These are phyloP conservation scores for Pempheris klunzingeri DNA, from an alignment of 2,797 vertebrate species.

Conservation along the genomic window DNA sequence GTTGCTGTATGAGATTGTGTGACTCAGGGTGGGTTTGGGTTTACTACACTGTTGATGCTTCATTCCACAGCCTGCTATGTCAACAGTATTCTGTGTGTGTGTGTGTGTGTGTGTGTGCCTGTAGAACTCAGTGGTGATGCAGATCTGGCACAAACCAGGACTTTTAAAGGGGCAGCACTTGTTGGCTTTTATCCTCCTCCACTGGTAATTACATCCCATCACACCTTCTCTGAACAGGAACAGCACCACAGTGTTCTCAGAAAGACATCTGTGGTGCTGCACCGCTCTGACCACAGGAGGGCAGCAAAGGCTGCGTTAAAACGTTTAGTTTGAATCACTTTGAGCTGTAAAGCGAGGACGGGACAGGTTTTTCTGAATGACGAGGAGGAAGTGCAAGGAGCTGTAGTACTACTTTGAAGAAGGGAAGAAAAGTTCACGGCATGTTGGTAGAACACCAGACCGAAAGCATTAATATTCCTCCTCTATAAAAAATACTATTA, in stretches of 20 bases:
- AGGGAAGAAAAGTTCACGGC: no score
- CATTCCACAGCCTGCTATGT: conserved; percentile 56
- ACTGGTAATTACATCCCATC: not conserved
- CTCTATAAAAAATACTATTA: no score
- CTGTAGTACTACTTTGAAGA: no score
- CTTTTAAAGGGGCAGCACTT: conserved; percentile 28
- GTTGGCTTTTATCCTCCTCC: not conserved
- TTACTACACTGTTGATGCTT: conserved; percentile 61
- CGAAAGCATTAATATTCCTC: no score
- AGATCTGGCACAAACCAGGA: not conserved
- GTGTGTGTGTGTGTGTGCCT: not conserved
- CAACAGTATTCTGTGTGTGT: conserved; percentile 24
- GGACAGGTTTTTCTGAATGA: no score
- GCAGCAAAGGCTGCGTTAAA: not conserved
- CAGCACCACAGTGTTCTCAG: no score
- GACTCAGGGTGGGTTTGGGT: conserved; percentile 67
- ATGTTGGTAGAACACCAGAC: no score
- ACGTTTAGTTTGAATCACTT: no score
- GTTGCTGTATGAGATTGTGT: conserved; percentile 39
- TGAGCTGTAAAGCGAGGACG: no score
- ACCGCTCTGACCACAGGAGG: not conserved
- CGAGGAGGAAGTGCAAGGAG: no score
- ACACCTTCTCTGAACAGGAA: no score
- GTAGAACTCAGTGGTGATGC: conserved; percentile 21
- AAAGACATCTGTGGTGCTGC: no score